A percentile compares a stretch with the other conserved stretches of the same genome.
Evolutionary conservation across 1,140 invertebrate genomes (phyloP).

Genomic region (Drosophila pseudoananassae): DNA sequence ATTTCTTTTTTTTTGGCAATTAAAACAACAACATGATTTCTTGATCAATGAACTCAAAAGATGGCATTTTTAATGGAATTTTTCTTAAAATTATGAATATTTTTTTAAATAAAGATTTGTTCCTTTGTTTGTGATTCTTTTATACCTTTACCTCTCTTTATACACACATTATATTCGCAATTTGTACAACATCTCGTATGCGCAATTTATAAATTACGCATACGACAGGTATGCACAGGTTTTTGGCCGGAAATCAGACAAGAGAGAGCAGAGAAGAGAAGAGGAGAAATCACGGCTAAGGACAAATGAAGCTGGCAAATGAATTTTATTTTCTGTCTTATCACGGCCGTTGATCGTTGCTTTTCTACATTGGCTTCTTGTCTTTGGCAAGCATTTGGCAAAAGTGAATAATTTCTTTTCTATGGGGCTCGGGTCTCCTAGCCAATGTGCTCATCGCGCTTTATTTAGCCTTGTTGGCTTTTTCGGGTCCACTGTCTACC

Average conservation of each 20-base stretch:
- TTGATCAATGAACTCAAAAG: slow-evolving; percentile 25
- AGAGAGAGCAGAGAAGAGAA: slow-evolving; percentile 1
- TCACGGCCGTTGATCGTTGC: slow-evolving; percentile 50
- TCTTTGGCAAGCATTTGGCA: slow-evolving; percentile 24
- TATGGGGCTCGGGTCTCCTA: background rate
- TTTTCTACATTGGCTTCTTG: background rate
- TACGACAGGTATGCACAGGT: slow-evolving; percentile 61
- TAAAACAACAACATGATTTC: slow-evolving; percentile 12
- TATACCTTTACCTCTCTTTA: slow-evolving; percentile 7
- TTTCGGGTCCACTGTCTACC: slow-evolving; percentile 1
- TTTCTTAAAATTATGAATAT: background rate
- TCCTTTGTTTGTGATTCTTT: background rate
- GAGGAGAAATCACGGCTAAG: slow-evolving; percentile 52
- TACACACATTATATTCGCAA: too few species aligned
- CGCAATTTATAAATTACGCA: slow-evolving; percentile 62
- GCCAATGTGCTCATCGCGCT: slow-evolving; percentile 65
- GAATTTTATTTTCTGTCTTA: slow-evolving; percentile 41
- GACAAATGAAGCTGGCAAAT: slow-evolving; percentile 45
- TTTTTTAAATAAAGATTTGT: too few species aligned
- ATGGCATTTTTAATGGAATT: background rate
- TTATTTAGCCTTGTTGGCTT: slow-evolving; percentile 49
- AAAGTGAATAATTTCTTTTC: too few species aligned
- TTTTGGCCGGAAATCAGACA: slow-evolving; percentile 17
- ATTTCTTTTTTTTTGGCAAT: slow-evolving; percentile 24
- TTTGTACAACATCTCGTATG: slow-evolving; percentile 49